Conservation (phyloP, 2,113 vertebrate genomes). For the Scomber japonicus region DNA sequence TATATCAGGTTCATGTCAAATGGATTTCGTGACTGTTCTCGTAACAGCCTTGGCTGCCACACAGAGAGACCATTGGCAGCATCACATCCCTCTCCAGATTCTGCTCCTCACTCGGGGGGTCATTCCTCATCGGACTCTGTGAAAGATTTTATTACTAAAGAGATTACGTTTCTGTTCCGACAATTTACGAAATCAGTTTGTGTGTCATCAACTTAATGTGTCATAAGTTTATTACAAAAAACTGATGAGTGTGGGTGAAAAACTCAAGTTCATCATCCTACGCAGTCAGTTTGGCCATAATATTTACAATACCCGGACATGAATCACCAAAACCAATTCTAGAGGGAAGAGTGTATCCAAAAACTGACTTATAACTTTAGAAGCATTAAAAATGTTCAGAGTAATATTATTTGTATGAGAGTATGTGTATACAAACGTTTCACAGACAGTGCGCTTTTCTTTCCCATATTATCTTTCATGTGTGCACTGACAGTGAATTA, state of each 20-base stretch:
- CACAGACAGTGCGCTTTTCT: constrained; percentile 29
- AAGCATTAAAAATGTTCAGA: constrained; percentile 28
- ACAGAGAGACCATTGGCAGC: constrained; percentile 77
- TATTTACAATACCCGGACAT: constrained; percentile 72
- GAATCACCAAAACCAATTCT: constrained; percentile 64
- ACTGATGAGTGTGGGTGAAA: constrained; percentile 58
- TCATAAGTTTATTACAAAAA: constrained; percentile 65
- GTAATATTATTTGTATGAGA: constrained; percentile 20
- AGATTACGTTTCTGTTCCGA: constrained; percentile 36
- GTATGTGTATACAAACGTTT: constrained; percentile 49
- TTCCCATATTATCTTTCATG: constrained; percentile 22
- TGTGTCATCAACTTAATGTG: constrained; percentile 65
- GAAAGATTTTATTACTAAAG: constrained; percentile 52
- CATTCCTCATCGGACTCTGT: constrained; percentile 64
- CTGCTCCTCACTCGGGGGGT: constrained; percentile 70
- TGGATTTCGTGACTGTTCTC: constrained; percentile 77
- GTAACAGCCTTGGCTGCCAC: constrained; percentile 78
- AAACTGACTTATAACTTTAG: constrained; percentile 47
- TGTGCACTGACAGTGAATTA: constrained; percentile 28
- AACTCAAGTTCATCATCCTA: constrained; percentile 56
- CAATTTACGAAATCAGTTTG: constrained; percentile 60
- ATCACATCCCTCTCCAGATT: constrained; percentile 67
- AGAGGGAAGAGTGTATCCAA: constrained; percentile 40
- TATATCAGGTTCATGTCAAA: constrained; percentile 84
- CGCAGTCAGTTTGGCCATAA: constrained; percentile 67